These are phyloP conservation scores for Helicoverpa zea DNA, from an alignment of 1,140 invertebrate species.

Conservation along the genomic window DNA sequence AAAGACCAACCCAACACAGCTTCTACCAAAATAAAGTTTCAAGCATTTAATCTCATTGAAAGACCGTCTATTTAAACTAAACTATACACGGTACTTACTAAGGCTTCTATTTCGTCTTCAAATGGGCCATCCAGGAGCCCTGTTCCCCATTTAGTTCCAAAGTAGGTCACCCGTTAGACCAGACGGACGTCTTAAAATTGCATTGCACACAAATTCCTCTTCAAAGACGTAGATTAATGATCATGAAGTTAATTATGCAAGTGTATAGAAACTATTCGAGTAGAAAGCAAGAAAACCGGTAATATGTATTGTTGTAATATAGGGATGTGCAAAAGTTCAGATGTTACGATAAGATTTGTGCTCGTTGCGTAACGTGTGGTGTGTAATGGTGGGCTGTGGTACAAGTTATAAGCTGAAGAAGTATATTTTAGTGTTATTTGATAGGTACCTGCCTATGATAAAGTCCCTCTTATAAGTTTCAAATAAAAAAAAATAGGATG, in stretches of 20 bases:
- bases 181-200: constrained; percentile 37
- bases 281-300: constrained; percentile 26
- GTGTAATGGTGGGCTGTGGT: not conserved
- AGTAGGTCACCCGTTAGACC: constrained; percentile 30
- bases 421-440: not conserved
- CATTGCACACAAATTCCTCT: constrained; percentile 44
- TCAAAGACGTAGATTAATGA: constrained; percentile 39
- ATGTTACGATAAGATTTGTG: constrained; percentile 30
- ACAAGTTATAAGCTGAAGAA: not conserved
- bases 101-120: constrained; percentile 17
- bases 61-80: constrained; percentile 21
- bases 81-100: constrained; percentile 14
- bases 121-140: constrained; percentile 29
- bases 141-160: constrained; percentile 23
- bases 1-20: too few species aligned
- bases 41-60: constrained; percentile 12
- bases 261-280: constrained; percentile 27
- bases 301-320: constrained; percentile 40
- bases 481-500: too few species aligned
- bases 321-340: constrained; percentile 43
- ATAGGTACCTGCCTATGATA: too few species aligned
- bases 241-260: constrained; percentile 44
- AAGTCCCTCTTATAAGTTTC: too few species aligned
- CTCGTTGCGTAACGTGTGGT: constrained; percentile 28
- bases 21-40: not conserved